Conservation (phyloP, 2,888 invertebrate species). For the Arrhopalites spinosus region DNA sequence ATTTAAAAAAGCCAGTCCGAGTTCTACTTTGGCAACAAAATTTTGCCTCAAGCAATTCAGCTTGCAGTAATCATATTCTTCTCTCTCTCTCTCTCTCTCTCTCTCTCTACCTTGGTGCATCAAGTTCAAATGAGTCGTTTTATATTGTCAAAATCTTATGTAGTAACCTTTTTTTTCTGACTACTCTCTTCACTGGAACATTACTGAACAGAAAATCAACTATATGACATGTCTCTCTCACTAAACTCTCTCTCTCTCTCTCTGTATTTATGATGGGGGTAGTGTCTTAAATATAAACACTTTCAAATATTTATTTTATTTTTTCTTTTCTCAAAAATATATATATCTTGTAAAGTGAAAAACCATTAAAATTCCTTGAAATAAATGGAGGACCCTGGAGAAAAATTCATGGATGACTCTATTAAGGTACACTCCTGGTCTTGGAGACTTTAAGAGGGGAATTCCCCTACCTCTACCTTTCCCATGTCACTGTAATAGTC, state of each 20-base stretch:
- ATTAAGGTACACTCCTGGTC: no score
- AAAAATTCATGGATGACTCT: no score
- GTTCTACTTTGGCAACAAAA: slow-evolving; percentile 28
- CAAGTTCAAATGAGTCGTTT: slow-evolving; percentile 31
- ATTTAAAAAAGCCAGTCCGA: slow-evolving; percentile 22
- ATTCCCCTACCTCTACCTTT: background rate
- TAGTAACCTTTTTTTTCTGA: background rate
- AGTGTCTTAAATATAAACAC: no score
- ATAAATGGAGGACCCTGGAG: no score
- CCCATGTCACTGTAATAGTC: no score
- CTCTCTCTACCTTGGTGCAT: background rate
- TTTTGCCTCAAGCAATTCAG: slow-evolving; percentile 12
- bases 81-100: background rate
- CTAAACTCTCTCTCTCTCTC: background rate
- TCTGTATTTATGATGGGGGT: no score
- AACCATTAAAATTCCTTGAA: no score
- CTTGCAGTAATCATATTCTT: slow-evolving; percentile 1
- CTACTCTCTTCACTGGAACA: background rate
- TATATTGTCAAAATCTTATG: slow-evolving; percentile 22
- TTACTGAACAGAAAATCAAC: no score
- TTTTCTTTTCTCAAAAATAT: background rate
- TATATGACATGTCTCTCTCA: background rate
- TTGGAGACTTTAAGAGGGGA: background rate
- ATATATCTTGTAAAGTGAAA: background rate
- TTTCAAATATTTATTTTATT: no score